Evolutionary conservation across 2,888 invertebrate species (phyloP).

Genomic region (Proisotoma minuta): DNA sequence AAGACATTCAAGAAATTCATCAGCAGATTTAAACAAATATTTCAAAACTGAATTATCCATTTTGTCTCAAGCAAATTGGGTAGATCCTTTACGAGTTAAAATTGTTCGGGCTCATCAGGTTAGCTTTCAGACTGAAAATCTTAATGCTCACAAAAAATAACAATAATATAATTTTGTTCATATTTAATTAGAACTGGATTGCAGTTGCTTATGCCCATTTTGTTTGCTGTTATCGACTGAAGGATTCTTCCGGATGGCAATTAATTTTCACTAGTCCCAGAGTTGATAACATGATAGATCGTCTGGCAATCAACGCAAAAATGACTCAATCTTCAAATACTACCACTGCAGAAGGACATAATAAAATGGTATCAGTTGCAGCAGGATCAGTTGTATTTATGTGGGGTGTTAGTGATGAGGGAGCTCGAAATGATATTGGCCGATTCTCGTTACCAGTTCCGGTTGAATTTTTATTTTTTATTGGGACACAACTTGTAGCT

Average conservation of each 20-base stretch:
- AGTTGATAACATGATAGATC: conserved; percentile 80
- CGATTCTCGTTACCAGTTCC: conserved; percentile 86
- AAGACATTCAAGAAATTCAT: conserved; percentile 67
- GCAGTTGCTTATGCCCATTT: conserved; percentile 94
- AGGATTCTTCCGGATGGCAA: conserved; percentile 96
- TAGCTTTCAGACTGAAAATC: too few relatives aligned
- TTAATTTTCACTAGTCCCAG: conserved; percentile 88
- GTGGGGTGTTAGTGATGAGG: conserved; percentile 76
- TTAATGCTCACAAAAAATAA: background rate
- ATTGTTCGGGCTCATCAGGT: conserved; percentile 91
- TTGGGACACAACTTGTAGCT: conserved; percentile 96
- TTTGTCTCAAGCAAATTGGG: conserved; percentile 61
- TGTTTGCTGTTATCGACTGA: conserved; percentile 89
- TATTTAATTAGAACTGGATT: conserved; percentile 69
- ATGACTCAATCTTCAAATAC: conserved; percentile 14
- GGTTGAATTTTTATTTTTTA: conserved; percentile 94
- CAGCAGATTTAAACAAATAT: conserved; percentile 68
- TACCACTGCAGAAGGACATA: conserved; percentile 51
- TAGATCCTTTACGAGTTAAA: conserved; percentile 80
- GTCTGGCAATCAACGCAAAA: conserved; percentile 76
- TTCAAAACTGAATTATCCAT: conserved; percentile 67
- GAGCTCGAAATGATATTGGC: conserved; percentile 68
- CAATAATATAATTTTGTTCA: background rate
- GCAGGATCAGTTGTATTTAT: conserved; percentile 70
- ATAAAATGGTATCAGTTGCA: conserved; percentile 78